Base-by-base conservation (phyloP, 2,888 invertebrate genomes). In the Alloscopus bannaensis region DNA sequence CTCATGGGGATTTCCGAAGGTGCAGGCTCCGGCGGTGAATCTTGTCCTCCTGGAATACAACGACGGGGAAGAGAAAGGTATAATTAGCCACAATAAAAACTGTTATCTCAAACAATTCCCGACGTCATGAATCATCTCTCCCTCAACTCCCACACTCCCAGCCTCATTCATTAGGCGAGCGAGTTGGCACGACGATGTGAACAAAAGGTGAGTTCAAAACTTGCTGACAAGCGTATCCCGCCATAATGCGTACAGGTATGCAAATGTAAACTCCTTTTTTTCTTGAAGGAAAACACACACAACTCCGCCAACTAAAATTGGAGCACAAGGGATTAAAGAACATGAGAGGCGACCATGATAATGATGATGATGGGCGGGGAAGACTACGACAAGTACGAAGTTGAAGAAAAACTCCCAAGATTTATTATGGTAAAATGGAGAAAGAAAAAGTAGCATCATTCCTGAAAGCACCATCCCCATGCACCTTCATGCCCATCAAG, bases 1-100 rank as follows among this genome's bases (percentile, higher is more conserved):
- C 86, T 77, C 83, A 86, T 80, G n/a, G 86, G 85, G 40, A 85
- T 84, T 79, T 86, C 86, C 73, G 86, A 83, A 42, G 86, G 86
- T 40, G 86, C 86, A 26, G 86, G 86, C 69, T 86, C 86, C 36
- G 86, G 86, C 36, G 86, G 86, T 28, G 84, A 84, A 69, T 86
- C 86, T 52, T 80, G 80, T 60, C 84, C 85, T 81, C 83, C 84
- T 83, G 45, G 13, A 81, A 20, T 3, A 66, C 18, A 55, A 50
- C 13, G 13, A 20, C 16, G n/a, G 16, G 55, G 28, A 50, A 71
- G 40, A 26, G 26, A 50, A 55, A 70, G 18, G 13, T 69, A n/a
- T n/a, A 57, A 55, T 69, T 57, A 69, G 50, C 22, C 16, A 18
- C 11, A 42, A n/a, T 3, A 42, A 11, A 36, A 55, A 42, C 22